Evolutionary conservation across 2,888 invertebrate genomes (phyloP).

Genomic region (Heliothis peltigera): DNA sequence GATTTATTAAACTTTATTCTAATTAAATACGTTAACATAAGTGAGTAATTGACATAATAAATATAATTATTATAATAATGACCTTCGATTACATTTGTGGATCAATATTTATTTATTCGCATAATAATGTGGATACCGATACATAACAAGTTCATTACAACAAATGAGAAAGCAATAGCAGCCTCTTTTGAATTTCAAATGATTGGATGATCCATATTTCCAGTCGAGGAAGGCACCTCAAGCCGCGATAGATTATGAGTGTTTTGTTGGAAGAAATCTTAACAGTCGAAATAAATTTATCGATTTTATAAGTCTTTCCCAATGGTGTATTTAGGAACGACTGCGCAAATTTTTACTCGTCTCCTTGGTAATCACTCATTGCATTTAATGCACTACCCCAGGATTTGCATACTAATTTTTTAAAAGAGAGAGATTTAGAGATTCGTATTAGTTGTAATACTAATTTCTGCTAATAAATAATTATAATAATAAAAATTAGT

Average conservation of each 20-base stretch:
- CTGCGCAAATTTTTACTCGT: slow-evolving; percentile 38
- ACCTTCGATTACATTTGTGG: neutral
- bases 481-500: slow-evolving; percentile 22
- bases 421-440: too few species aligned
- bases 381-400: too few species aligned
- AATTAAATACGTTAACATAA: neutral
- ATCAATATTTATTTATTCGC: slow-evolving; percentile 24
- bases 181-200: slow-evolving; percentile 80
- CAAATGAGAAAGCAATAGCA: slow-evolving; percentile 73
- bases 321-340: slow-evolving; percentile 27
- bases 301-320: slow-evolving; percentile 28
- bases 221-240: slow-evolving; percentile 68
- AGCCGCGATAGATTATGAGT: slow-evolving; percentile 68
- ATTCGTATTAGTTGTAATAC: too few species aligned
- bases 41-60: neutral
- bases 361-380: too few species aligned
- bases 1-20: neutral
- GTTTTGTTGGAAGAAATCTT: slow-evolving; percentile 59
- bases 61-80: slow-evolving; percentile 5
- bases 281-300: slow-evolving; percentile 63
- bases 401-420: too few species aligned
- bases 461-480: slow-evolving; percentile 5
- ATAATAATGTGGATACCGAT: slow-evolving; percentile 31
- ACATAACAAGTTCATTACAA: slow-evolving; percentile 69
- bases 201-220: slow-evolving; percentile 77